Base-by-base conservation (phyloP, 2,888 invertebrate genomes). In the Ichneumoninae sp. region DNA sequence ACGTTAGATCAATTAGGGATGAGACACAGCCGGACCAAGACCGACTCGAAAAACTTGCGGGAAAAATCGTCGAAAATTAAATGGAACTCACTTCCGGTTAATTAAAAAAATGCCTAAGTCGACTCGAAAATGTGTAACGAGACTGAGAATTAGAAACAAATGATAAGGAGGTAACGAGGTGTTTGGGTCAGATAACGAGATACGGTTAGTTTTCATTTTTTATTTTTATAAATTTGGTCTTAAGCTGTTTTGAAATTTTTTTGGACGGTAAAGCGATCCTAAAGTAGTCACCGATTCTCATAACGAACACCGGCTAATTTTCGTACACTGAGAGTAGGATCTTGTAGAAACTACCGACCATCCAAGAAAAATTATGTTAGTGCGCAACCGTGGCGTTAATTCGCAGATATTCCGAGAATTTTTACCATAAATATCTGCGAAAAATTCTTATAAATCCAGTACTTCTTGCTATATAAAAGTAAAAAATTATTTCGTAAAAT, bases 1-100 rank as follows among this genome's bases (percentile, higher is more conserved):
- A 75, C 76, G 60, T 62, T 84, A 72, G 77, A 77, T 80, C 83
- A 80, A 84, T 84, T 80, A 80, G 80, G 10, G 68, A 84, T 54
- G 83, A 84, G 72, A 66, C 57, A 79, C 70, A 44, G 66, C 76
- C 22, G 72, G 68, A 47, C 36, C 30, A 40, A 80, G 47, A 66
- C 57, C 80, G 66, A 66, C 57, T 65, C 66, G 30, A 10, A 30
- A 30, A 60, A 60, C 13, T 5, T 60, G 26, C 10, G 26, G 30
- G 16, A 30, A 60, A 30, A 13, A 30, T 30, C 0, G 60, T 30
- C n/a, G 30, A 16, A 60, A 30, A 30, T 60, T 26, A 60, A 60
- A 30, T 60, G 60, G 30, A 26, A 26, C 0, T 26, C 60, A 30
- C 60, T 60, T 26, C 60, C 60, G 60, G 60, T 57, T 26, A 8